These are phyloP conservation scores for Elegia similella DNA, from an alignment of 2,888 invertebrate genomes.

Conservation along the genomic window DNA sequence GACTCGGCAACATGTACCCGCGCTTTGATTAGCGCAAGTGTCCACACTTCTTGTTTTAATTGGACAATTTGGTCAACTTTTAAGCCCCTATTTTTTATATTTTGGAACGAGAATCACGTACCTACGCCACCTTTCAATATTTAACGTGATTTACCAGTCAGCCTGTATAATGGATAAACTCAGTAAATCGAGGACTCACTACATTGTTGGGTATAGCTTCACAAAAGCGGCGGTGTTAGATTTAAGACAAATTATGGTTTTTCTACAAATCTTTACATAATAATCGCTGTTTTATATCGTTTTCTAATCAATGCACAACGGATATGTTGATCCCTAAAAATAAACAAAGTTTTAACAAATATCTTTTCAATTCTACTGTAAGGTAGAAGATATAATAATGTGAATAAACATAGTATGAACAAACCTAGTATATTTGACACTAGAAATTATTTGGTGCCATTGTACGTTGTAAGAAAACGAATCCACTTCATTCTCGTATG, in stretches of 20 bases:
- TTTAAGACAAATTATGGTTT: not conserved
- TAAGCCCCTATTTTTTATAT: too few species aligned
- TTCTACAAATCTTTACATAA: not conserved
- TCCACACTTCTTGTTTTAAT: too few species aligned
- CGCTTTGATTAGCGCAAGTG: too few species aligned
- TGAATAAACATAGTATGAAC: not conserved
- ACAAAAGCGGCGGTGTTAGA: not conserved
- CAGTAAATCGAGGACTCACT: too few species aligned
- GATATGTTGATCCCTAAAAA: not conserved
- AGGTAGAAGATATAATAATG: not conserved
- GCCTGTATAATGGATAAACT: too few species aligned
- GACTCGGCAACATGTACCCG: too few species aligned
- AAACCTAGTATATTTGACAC: not conserved
- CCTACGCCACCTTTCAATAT: too few species aligned
- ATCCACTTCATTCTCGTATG: constrained; percentile 11
- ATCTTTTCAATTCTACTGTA: too few species aligned
- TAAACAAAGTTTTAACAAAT: too few species aligned
- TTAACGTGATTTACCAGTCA: too few species aligned
- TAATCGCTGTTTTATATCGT: not conserved
- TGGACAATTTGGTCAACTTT: too few species aligned
- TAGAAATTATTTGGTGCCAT: not conserved
- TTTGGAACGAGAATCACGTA: too few species aligned
- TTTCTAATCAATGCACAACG: not conserved
- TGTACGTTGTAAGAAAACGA: constrained; percentile 10
- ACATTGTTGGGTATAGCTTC: not conserved